Evolutionary conservation across 1,140 invertebrate species (phyloP).

Genomic region (Nymphalis io): DNA sequence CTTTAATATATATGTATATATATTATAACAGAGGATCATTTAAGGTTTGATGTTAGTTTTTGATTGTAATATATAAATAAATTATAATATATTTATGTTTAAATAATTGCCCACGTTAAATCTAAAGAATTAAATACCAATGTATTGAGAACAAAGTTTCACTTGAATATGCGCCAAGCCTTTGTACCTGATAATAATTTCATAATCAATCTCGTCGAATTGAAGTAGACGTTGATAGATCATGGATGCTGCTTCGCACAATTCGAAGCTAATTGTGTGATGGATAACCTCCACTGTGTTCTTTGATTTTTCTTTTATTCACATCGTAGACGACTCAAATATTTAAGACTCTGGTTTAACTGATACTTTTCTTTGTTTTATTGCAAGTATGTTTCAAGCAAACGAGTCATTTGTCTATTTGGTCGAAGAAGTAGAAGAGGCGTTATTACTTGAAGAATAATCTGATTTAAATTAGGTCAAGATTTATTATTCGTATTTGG

Average conservation of each 20-base stretch:
- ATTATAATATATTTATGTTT: neutral
- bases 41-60: too few relatives aligned
- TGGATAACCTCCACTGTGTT: constrained; percentile 40
- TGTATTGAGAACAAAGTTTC: constrained; percentile 27
- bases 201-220: constrained; percentile 48
- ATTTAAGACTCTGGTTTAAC: neutral
- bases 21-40: too few relatives aligned
- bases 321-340: neutral
- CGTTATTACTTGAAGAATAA: neutral
- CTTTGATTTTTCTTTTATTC: constrained; percentile 21
- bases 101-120: neutral
- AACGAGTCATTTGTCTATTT: neutral
- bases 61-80: too few relatives aligned
- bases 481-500: constrained; percentile 47
- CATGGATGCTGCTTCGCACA: constrained; percentile 39
- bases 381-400: too few relatives aligned
- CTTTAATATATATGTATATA: too few relatives aligned
- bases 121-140: constrained; percentile 18
- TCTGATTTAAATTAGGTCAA: constrained; percentile 29
- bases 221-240: constrained; percentile 53
- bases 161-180: constrained; percentile 29
- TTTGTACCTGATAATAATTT: constrained; percentile 44
- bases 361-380: neutral
- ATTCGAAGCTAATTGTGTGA: constrained; percentile 50
- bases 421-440: neutral